phyloP scores from a whole-genome alignment of 1,140 invertebrate genomes.

The Drosophila tsacasi region DNA sequence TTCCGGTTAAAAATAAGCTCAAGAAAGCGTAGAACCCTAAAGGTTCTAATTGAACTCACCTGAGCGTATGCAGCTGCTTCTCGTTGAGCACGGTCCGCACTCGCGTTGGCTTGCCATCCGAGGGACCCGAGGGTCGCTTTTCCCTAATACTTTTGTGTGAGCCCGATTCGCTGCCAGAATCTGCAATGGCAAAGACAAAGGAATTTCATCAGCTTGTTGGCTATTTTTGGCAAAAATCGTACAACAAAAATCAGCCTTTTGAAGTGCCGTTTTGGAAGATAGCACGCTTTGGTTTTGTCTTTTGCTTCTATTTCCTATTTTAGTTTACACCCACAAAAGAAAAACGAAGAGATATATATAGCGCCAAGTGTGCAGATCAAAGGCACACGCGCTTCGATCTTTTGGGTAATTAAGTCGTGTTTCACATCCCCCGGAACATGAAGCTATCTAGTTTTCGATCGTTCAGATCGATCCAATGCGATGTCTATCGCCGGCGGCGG shows the following conservation, averaged over 20 bases:
- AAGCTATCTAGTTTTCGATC: constrained; percentile 72
- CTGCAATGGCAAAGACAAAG: constrained; percentile 85
- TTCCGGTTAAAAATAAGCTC: not conserved
- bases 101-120: constrained; percentile 97
- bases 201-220: constrained; percentile 31
- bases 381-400: constrained; percentile 40
- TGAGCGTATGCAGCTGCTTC: constrained; percentile 98
- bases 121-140: constrained; percentile 87
- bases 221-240: constrained; percentile 38
- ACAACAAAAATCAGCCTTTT: constrained; percentile 35
- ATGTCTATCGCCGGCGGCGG: constrained; percentile 46
- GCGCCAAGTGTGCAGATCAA: constrained; percentile 52
- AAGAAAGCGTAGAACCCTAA: too few species aligned
- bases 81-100: constrained; percentile 99
- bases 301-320: constrained; percentile 23
- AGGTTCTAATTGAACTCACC: constrained; percentile 81
- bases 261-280: constrained; percentile 53
- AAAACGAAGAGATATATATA: constrained; percentile 22
- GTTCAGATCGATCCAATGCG: constrained; percentile 25
- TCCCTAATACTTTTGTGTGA: constrained; percentile 91
- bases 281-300: constrained; percentile 4
- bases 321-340: constrained; percentile 13
- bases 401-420: constrained; percentile 81
- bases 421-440: constrained; percentile 75
- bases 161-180: constrained; percentile 93